phyloP scores from a whole-genome alignment of 1,140 invertebrate genomes.

The Aethina tumida region DNA sequence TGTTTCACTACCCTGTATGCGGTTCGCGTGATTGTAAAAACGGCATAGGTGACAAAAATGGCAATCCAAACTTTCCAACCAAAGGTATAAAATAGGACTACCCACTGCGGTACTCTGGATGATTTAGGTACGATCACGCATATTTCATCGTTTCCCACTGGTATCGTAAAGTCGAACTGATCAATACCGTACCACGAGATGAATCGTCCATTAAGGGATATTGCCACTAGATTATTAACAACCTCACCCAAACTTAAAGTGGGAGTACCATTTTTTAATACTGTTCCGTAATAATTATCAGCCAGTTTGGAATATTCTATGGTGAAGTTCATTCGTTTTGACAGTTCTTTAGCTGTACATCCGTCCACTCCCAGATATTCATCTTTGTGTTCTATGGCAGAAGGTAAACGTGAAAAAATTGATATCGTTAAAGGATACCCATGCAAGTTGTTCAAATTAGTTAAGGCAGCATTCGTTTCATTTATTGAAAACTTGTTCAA shows the following conservation, averaged over 20 bases:
- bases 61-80: too few relatives aligned
- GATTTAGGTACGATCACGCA: too few relatives aligned
- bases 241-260: conserved; percentile 8
- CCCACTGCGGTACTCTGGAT: too few relatives aligned
- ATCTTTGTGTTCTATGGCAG: conserved; percentile 1
- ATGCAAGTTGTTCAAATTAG: conserved; percentile 5
- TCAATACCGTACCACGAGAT: too few relatives aligned
- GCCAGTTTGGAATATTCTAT: background rate
- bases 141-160: too few relatives aligned
- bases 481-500: conserved; percentile 5
- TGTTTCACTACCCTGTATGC: too few relatives aligned
- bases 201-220: too few relatives aligned
- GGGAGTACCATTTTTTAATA: conserved; percentile 4
- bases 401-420: conserved; percentile 9
- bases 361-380: conserved; percentile 11
- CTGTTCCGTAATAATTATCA: conserved; percentile 7
- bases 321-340: conserved; percentile 12
- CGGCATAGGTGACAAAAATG: too few relatives aligned
- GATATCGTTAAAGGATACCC: conserved; percentile 10
- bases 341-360: conserved; percentile 4
- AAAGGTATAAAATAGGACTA: too few relatives aligned
- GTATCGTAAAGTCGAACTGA: too few relatives aligned
- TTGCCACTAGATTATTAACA: too few relatives aligned
- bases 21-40: too few relatives aligned
- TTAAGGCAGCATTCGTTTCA: background rate